Base-by-base conservation (phyloP, 1,140 invertebrate species). In the Drosophila lini region DNA sequence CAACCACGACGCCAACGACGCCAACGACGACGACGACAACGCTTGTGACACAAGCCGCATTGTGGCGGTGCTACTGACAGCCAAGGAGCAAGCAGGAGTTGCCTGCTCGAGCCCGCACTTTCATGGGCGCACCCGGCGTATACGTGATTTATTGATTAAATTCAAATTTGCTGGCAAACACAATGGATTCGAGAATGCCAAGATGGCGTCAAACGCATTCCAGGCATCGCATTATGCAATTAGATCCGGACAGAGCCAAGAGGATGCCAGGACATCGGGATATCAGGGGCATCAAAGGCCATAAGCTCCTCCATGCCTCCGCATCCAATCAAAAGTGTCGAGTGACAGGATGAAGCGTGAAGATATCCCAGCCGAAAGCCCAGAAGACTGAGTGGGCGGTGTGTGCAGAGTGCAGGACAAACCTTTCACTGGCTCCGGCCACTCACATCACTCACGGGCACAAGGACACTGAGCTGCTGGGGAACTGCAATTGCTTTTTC, bases 61-160 rank as follows among this genome's bases (percentile, higher is more conserved):
- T 65, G 58, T 63, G 57, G 68, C 15, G 56, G 50, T 61, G 63
- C 48, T 36, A 44, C 70, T 64, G 58, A 48, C 50, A 73, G 53
- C n/a, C 31, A 34, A 36, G 22, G 53, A 11, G 9, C 25, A 16
- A 11, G 9, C 25, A 16, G 15, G 13, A 36, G 15, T 9, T 9
- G 15, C 13, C 13, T 8, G 62, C n/a, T 50, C 2, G 3, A 10
- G 22, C 63, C 57, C 50, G 28, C 25, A 58, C 44, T 53, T 61
- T 42, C 57, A 65, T 58, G 40, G 45, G 38, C 53, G 44, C 48
- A 80, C 61, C 38, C 60, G 71, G 32, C 84, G 80, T 81, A 83
- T 83, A 75, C 78, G 62, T 89, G 65, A 88, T 88, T 70, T 84
- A 88, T 88, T 84, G 84, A 88, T 88, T 89, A 62, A 65, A 81